Conservation (phyloP, 2,797 vertebrate genomes). For the Pristis pectinata region DNA sequence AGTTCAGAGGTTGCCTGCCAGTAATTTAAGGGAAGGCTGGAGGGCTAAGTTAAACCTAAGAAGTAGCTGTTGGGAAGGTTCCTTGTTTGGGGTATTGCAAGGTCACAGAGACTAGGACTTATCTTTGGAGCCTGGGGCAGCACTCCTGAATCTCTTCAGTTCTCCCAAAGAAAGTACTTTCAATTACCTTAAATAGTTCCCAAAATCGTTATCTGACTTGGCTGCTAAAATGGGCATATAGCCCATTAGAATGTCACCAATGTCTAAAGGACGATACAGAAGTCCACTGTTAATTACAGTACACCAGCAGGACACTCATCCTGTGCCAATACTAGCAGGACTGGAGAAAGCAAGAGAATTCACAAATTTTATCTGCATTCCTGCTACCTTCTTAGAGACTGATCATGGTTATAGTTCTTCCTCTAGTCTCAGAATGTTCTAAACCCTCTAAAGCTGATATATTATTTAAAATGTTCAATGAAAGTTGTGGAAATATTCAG, state of each 20-base stretch:
- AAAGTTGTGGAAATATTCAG: neutral
- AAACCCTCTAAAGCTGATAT: neutral
- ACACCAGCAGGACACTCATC: neutral
- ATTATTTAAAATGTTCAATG: neutral
- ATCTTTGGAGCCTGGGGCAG: neutral
- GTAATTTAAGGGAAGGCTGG: neutral
- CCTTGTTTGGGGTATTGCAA: neutral
- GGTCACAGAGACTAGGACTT: neutral
- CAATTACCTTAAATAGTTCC: neutral
- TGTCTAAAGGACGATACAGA: neutral
- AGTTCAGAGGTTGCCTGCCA: neutral
- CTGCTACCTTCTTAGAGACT: neutral
- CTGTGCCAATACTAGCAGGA: neutral
- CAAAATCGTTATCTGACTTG: neutral
- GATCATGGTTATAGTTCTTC: no score
- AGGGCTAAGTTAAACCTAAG: neutral
- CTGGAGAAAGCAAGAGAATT: neutral
- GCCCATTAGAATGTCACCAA: neutral
- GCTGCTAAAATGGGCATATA: neutral
- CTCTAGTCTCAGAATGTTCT: neutral
- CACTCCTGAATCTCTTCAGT: neutral
- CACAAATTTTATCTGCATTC: neutral
- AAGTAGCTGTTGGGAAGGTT: neutral
- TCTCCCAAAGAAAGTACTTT: neutral
- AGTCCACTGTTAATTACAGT: neutral